A percentile compares a stretch with the other conserved stretches of the same genome.
These are phyloP conservation scores for Pogoniulus pusillus DNA, from an alignment of 2,797 vertebrate species.

Conservation along the genomic window DNA sequence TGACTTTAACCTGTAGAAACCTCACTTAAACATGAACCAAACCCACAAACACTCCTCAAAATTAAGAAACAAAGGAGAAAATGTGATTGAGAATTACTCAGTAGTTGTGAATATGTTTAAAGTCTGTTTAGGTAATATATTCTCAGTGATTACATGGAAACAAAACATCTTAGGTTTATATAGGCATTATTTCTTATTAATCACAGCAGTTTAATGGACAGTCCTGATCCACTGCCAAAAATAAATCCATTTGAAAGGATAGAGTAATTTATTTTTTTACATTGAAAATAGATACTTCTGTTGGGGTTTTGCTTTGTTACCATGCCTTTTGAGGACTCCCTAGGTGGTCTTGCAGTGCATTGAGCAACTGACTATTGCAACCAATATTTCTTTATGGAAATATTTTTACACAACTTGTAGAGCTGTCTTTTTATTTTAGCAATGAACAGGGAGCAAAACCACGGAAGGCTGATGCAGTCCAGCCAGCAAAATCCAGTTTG, in stretches of 20 bases:
- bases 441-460: neutral
- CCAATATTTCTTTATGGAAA: neutral
- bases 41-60: neutral
- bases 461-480: neutral
- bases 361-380: neutral
- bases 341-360: neutral
- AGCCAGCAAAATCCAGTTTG: neutral
- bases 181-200: neutral
- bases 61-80: conserved; percentile 1
- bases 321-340: neutral
- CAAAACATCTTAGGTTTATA: neutral
- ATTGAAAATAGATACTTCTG: neutral
- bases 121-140: neutral
- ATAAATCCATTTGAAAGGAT: neutral
- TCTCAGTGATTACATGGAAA: neutral
- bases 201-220: neutral
- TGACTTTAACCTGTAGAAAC: neutral
- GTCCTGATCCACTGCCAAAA: neutral
- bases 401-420: fast-evolving
- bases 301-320: neutral
- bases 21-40: neutral
- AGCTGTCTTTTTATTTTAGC: neutral
- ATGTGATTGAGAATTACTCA: neutral
- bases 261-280: neutral
- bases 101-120: neutral